Evolutionary conservation across 2,888 invertebrate species (phyloP), one percentile per base, ranked within the genome.

Genomic region (Drosophila nigritarsus): DNA sequence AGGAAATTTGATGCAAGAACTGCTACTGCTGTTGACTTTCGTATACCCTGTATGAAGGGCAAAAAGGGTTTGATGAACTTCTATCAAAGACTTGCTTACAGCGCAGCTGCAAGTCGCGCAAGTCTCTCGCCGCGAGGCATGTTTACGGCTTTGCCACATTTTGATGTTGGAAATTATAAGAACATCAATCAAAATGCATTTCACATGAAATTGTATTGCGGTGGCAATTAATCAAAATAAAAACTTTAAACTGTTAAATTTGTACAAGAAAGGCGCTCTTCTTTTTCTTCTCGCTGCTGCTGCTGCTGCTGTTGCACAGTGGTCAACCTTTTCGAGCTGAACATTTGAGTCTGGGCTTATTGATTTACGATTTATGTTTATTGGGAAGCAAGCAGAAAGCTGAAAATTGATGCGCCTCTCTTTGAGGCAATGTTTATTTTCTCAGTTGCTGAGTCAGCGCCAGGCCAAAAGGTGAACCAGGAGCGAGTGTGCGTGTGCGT

Each of bases 351-450:
- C 77, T 77, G 77, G 77, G 64, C 73, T 85, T 87, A 89, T 85
- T 85, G 89, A 89, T 85, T 85, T 89, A 85, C 85, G 87, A 87
- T 89, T 80, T 89, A 74, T 89, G 87, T 85, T 87, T 89, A 83
- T 89, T 85, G 82, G 71, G 45, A 5, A 13, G 36, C 53, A n/a
- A 13, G 15, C 7, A 15, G 50, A 51, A 73, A 72, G 73, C 70
- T 72, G 65, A 67, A 62, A 87, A 85, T 85, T 87, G 89, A 80
- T 85, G 85, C 87, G 87, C 73, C 79, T 63, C 66, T 49, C 74
- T 66, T 60, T 54, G 55, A 62, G 30, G n/a, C 48, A 32, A 48
- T 24, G 30, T 18, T 34, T 32, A 40, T 38, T 54, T 59, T 40
- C 53, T 36, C n/a, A n/a, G 48, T 20, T 50, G 48, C 72, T 70